A percentile compares a stretch with the other conserved stretches of the same genome.
Conservation (phyloP, 2,113 vertebrate genomes). For the Cebus imitator region DNA sequence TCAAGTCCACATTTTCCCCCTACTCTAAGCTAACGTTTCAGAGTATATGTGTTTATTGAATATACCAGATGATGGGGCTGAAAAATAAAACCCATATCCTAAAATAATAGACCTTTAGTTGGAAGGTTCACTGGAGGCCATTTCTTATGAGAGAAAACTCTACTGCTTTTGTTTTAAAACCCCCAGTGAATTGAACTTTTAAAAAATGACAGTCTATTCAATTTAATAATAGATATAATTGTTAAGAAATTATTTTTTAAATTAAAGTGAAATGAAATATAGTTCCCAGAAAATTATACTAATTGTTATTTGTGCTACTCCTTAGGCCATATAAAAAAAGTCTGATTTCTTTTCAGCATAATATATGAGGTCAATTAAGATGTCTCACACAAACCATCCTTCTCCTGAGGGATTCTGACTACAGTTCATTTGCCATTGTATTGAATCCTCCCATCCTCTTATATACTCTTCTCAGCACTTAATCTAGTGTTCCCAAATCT, state of each 20-base stretch:
- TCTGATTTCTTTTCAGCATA: background rate
- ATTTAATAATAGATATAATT: constrained; percentile 39
- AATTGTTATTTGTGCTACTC: constrained; percentile 29
- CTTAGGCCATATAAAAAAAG: background rate
- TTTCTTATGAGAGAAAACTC: background rate
- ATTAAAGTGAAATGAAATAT: background rate
- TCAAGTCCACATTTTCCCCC: background rate
- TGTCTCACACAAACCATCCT: no score
- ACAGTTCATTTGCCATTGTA: background rate
- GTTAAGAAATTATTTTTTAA: constrained; percentile 25
- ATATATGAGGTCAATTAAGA: background rate
- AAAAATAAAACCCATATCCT: background rate
- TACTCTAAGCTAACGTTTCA: background rate
- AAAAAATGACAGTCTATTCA: background rate
- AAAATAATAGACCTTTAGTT: background rate
- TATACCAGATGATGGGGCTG: background rate
- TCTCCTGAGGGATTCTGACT: background rate
- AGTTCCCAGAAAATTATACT: constrained; percentile 20
- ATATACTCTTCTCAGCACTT: background rate
- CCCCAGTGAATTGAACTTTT: background rate
- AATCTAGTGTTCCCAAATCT: background rate
- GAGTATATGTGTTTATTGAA: background rate
- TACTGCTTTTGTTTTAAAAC: background rate
- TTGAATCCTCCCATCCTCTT: background rate
- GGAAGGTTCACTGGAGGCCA: background rate